Evolutionary conservation across 2,113 vertebrate species (phyloP).

Genomic region (Sciurus niger): DNA sequence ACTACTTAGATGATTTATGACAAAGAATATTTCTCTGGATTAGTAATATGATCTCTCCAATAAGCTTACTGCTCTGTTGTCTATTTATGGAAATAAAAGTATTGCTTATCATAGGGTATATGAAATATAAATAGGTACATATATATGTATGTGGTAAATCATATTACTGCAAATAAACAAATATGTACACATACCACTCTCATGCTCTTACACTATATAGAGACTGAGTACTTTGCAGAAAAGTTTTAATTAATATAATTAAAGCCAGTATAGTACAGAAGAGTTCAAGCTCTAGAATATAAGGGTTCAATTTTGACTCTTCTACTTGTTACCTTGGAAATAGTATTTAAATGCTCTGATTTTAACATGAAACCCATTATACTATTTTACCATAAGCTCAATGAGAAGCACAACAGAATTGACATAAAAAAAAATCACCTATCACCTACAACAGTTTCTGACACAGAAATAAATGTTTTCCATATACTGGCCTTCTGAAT

Average conservation of each 20-base stretch:
- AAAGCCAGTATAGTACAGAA: background rate
- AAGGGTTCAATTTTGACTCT: background rate
- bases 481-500: background rate
- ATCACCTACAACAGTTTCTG: background rate
- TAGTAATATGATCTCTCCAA: background rate
- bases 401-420: background rate
- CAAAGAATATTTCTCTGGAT: background rate
- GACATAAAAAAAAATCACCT: background rate
- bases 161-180: background rate
- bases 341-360: background rate
- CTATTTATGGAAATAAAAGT: background rate
- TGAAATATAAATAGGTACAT: background rate
- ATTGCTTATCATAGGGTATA: background rate
- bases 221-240: background rate
- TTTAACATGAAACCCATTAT: background rate
- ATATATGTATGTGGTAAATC: background rate
- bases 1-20: background rate
- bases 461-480: background rate
- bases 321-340: background rate
- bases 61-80: background rate
- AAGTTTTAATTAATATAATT: background rate
- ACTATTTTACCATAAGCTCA: background rate
- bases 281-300: slow-evolving; percentile 7
- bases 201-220: background rate
- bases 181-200: background rate